Conservation (phyloP, 1,140 invertebrate genomes). For the Ceratina japonica region DNA sequence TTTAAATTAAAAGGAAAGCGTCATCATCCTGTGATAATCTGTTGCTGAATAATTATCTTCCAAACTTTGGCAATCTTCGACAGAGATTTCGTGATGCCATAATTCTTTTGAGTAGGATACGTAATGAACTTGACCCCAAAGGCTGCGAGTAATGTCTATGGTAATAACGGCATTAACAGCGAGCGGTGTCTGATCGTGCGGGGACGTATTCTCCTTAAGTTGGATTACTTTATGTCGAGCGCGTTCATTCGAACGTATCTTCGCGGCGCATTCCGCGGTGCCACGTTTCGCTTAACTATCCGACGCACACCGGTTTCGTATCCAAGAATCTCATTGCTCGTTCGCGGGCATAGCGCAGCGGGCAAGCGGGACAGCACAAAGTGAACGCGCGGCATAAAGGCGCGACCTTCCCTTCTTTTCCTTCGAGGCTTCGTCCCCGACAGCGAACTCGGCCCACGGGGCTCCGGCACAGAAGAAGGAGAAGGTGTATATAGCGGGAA, state of each 20-base stretch:
- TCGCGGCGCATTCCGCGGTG: conserved; percentile 53
- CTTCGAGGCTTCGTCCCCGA: conserved; percentile 46
- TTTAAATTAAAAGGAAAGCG: too few species aligned
- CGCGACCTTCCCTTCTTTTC: conserved; percentile 56
- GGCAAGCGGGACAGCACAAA: conserved; percentile 62
- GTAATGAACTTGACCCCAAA: too few species aligned
- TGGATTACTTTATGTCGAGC: conserved; percentile 30
- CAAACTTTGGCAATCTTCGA: too few species aligned
- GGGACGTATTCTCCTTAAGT: neutral
- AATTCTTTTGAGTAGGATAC: too few species aligned
- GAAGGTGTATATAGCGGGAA: conserved; percentile 8
- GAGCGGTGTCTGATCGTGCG: neutral
- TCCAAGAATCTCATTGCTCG: conserved; percentile 61
- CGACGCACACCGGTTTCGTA: conserved; percentile 49
- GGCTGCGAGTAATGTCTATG: too few species aligned
- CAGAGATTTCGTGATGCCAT: too few species aligned
- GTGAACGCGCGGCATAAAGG: conserved; percentile 57
- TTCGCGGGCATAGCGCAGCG: conserved; percentile 30
- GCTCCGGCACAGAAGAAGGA: too few species aligned
- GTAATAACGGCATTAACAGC: too few species aligned
- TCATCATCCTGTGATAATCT: too few species aligned
- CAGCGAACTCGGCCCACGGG: conserved; percentile 20
- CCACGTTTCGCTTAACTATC: conserved; percentile 60
- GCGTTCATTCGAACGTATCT: conserved; percentile 28
- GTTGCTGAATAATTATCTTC: too few species aligned